phyloP scores from a whole-genome alignment of 1,140 invertebrate genomes.

The Hermatobates lingyangjiaoensis region DNA sequence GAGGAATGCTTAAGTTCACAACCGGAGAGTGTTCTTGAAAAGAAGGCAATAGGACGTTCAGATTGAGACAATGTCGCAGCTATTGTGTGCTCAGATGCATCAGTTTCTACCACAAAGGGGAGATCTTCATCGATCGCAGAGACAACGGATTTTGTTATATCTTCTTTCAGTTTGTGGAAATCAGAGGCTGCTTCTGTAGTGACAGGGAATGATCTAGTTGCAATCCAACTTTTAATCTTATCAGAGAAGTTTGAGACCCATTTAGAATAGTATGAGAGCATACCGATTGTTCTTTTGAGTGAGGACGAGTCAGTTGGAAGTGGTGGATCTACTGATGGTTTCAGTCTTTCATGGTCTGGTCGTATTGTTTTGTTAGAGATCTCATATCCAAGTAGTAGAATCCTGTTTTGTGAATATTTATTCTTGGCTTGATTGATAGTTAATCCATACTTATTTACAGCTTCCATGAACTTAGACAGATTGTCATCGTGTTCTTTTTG shows the following conservation, averaged over 20 bases:
- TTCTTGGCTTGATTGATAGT: neutral
- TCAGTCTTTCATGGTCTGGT: neutral
- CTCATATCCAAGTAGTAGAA: neutral
- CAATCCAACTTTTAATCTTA: neutral
- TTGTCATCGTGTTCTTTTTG: constrained; percentile 1
- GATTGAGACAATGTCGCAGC: constrained; percentile 1
- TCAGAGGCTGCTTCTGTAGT: neutral
- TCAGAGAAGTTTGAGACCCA: neutral
- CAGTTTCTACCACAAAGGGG: constrained; percentile 3
- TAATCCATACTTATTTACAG: neutral
- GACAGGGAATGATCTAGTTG: neutral
- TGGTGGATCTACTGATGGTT: neutral
- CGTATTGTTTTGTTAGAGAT: neutral
- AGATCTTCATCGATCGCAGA: neutral
- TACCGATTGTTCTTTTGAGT: neutral
- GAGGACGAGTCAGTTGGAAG: neutral
- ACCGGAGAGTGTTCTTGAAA: neutral
- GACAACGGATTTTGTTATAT: neutral
- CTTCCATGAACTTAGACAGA: neutral
- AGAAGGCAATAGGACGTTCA: constrained; percentile 3
- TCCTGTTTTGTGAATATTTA: neutral
- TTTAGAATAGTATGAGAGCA: neutral
- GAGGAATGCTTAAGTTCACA: constrained; percentile 1
- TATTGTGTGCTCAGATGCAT: constrained; percentile 1
- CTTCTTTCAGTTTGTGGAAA: neutral